A percentile compares a stretch with the other conserved stretches of the same genome.
phyloP scores from a whole-genome alignment of 2,113 vertebrate genomes.

The Nannobrachium achirus region DNA sequence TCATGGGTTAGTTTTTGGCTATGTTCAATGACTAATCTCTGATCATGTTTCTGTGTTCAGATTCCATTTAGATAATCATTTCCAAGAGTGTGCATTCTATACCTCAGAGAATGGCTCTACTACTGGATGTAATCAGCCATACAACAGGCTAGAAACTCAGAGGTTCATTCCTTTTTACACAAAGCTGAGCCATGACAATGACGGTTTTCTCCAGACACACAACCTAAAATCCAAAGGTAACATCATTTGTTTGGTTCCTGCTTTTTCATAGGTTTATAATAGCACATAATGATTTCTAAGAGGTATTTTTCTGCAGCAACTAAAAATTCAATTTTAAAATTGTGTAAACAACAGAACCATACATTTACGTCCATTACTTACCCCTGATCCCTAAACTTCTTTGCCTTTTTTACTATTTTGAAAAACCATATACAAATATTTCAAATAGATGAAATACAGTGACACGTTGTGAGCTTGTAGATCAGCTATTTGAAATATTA shows the following conservation, averaged over 20 bases:
- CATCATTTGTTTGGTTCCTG: not conserved
- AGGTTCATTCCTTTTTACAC: conserved; percentile 31
- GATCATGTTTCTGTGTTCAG: conserved; percentile 33
- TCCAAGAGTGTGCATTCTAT: conserved; percentile 43
- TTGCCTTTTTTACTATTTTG: too few species aligned
- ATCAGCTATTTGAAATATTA: too few species aligned
- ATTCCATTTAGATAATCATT: rapidly evolving
- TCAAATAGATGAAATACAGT: too few species aligned
- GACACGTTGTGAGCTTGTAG: too few species aligned
- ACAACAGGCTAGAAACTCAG: rapidly evolving
- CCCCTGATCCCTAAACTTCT: too few species aligned
- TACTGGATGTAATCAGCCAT: conserved; percentile 55
- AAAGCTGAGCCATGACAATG: conserved; percentile 13
- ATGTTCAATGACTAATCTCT: not conserved
- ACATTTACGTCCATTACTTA: too few species aligned
- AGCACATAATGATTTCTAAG: too few species aligned
- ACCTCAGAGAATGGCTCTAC: conserved; percentile 26
- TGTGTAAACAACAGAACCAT: too few species aligned
- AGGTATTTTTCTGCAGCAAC: too few species aligned
- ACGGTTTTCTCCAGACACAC: rapidly evolving
- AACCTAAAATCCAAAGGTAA: conserved; percentile 35
- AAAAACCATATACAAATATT: too few species aligned
- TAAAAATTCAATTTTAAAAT: too few species aligned
- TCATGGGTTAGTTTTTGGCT: not conserved
- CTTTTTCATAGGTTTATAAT: not conserved